Evolutionary conservation across 2,888 invertebrate genomes (phyloP), one percentile per base, ranked within the genome.

Genomic region (Argynnis bischoffii): DNA sequence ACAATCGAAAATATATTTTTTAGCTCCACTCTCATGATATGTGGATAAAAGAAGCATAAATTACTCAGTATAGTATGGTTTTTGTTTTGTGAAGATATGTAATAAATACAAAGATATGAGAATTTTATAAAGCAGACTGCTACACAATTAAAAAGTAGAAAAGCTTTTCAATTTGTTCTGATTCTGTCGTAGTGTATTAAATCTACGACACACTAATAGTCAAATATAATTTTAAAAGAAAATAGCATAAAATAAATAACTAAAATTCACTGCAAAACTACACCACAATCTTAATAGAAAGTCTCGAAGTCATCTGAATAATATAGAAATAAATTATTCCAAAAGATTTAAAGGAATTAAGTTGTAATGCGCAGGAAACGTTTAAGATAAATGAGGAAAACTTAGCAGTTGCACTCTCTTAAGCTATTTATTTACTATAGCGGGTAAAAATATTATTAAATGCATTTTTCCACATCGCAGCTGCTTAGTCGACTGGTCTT

Each of bases 311-410:
- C 55, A 56, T 69, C 18, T 67, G 61, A 50, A 63, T 64, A 53
- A 61, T 64, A 70, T 67, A 57, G 16, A 57, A 63, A 67, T 70
- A 47, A 67, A 65, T 67, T 67, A 51, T 16, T 14, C 55, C 26
- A 47, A 67, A 67, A 60, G 64, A 64, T 67, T 67, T 57, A 51
- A 65, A 47, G 51, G 63, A 55, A 56, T 67, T 65, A 65, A 68
- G 63, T 55, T 67, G 64, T 67, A 63, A 55, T 55, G 55, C 63
- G 57, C 59, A 63, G 63, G 31, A 61, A 63, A 41, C 63, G 56
- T 57, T 67, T 53, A 64, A 64, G 61, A 70, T 64, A 64, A 65
- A 70, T 63, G 64, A 31, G 60, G 6, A 56, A 63, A 69, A 66
- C 59, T 66, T 55, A 60, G 60, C 50, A 55, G 55, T 63, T 55